A percentile compares a stretch with the other conserved stretches of the same genome.
phyloP scores from a whole-genome alignment of 1,140 invertebrate genomes.

The Batillaria attramentaria region DNA sequence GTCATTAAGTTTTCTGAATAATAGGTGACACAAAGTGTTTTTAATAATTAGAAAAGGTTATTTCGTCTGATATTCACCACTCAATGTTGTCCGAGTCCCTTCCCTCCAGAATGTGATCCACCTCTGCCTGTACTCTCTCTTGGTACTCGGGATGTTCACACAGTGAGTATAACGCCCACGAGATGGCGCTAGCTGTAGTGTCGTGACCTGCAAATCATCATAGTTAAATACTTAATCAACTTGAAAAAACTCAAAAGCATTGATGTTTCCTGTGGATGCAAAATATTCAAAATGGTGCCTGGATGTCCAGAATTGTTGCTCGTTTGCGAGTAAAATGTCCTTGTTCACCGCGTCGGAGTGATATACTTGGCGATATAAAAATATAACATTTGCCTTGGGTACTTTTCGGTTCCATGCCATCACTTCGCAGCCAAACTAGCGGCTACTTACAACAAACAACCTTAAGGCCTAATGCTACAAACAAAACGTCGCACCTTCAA shows the following conservation, averaged over 20 bases:
- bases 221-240: neutral
- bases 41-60: too few species aligned
- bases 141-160: conserved; percentile 84
- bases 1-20: too few species aligned
- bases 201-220: conserved; percentile 40
- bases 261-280: neutral
- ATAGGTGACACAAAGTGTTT: too few species aligned
- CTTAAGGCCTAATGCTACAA: neutral
- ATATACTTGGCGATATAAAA: too few species aligned
- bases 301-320: too few species aligned
- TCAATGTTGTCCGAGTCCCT: conserved; percentile 53
- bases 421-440: neutral
- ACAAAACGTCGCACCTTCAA: conserved; percentile 46
- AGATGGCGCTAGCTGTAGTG: conserved; percentile 71
- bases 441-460: neutral
- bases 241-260: neutral
- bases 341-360: too few species aligned
- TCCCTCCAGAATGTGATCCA: conserved; percentile 81
- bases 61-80: conserved; percentile 49
- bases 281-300: too few species aligned
- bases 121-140: conserved; percentile 83
- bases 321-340: too few species aligned
- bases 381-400: too few species aligned
- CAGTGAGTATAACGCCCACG: conserved; percentile 85
- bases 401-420: too few species aligned